phyloP scores from a whole-genome alignment of 64 coral and sea anemone genomes.

The Montipora efflorescens region DNA sequence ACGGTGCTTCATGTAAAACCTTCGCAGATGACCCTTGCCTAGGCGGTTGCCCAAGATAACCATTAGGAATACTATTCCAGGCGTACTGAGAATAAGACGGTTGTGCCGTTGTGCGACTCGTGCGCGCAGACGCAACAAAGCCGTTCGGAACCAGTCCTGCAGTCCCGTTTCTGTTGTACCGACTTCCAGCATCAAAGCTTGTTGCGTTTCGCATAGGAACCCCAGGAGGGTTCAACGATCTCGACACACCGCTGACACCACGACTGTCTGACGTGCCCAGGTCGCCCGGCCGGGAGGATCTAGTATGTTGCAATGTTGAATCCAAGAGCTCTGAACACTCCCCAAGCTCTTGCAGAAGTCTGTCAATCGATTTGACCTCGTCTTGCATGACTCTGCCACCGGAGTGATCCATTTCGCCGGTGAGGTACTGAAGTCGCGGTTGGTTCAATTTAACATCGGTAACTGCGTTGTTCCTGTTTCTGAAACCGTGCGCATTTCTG shows the following conservation, averaged over 20 bases:
- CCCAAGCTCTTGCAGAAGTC: constrained; percentile 64
- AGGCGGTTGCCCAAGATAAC: not conserved
- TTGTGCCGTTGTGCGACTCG: not conserved
- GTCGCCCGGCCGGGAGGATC: not conserved
- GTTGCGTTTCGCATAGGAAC: constrained; percentile 24
- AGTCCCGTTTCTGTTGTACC: not conserved
- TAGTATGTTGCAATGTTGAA: constrained; percentile 33
- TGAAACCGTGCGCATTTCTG: constrained; percentile 21
- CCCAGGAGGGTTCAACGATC: not conserved
- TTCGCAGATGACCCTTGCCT: not conserved
- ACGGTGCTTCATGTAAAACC: constrained; percentile 52
- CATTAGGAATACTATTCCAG: constrained; percentile 5
- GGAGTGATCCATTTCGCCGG: not conserved
- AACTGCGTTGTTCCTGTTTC: not conserved
- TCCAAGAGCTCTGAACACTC: constrained; percentile 64
- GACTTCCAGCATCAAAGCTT: constrained; percentile 23
- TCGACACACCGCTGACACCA: not conserved
- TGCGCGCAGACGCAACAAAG: not conserved
- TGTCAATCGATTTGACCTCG: constrained; percentile 70
- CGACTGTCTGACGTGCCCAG: not conserved
- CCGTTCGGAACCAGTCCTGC: not conserved
- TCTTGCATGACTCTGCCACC: not conserved
- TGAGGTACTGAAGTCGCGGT: constrained; percentile 10
- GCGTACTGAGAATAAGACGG: constrained; percentile 13
- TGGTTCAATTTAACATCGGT: not conserved